These are phyloP conservation scores for Drosophila erecta DNA, from an alignment of 1,140 invertebrate species.

Conservation along the genomic window DNA sequence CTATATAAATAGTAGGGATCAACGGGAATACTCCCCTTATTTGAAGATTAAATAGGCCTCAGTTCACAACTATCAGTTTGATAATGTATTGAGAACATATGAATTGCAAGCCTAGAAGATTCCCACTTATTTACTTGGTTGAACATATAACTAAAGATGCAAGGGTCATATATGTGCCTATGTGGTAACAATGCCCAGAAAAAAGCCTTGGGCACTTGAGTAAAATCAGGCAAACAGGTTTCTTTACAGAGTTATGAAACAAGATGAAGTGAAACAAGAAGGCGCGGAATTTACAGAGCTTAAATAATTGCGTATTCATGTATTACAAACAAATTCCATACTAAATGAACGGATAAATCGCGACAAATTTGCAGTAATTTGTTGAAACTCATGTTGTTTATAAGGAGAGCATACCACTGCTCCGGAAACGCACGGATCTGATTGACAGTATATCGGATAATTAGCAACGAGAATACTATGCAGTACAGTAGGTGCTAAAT, in stretches of 20 bases:
- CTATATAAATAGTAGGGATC: background rate
- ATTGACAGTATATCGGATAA: conserved; percentile 9
- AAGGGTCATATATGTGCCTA: background rate
- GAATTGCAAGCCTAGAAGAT: background rate
- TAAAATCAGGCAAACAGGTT: conserved; percentile 16
- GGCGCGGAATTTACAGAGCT: too few relatives aligned
- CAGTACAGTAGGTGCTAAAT: background rate
- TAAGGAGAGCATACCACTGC: background rate
- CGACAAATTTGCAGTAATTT: conserved; percentile 6
- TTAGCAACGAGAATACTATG: background rate
- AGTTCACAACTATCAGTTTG: too few relatives aligned
- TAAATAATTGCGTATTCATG: too few relatives aligned
- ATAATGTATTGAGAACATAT: too few relatives aligned
- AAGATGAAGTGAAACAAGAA: too few relatives aligned
- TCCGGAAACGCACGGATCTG: conserved; percentile 1
- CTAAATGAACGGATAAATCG: background rate
- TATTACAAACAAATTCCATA: background rate
- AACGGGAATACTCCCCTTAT: background rate
- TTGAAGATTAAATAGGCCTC: too few relatives aligned
- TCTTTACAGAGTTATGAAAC: background rate
- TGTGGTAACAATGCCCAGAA: background rate
- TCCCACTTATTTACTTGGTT: background rate
- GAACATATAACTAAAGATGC: background rate
- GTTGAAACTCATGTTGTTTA: conserved; percentile 7
- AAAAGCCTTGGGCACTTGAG: conserved; percentile 10